Evolutionary conservation across 2,113 vertebrate genomes (phyloP).

Genomic region (Ploceus nigricollis): DNA sequence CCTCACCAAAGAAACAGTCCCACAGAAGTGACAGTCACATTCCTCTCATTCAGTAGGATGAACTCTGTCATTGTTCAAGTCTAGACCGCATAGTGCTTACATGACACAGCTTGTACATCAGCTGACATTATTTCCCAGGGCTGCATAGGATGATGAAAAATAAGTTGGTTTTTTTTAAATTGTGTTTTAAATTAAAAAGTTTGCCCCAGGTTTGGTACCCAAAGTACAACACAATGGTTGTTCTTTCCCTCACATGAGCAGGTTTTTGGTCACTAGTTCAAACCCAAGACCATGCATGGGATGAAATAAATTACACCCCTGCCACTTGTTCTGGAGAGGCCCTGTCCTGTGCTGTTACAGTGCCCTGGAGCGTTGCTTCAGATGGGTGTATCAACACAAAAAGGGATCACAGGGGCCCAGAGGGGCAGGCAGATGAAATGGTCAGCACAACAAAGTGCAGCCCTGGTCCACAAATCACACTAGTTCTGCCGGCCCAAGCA

Average conservation of each 20-base stretch:
- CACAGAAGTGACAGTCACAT: not conserved
- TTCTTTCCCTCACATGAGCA: not conserved
- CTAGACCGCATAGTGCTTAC: not conserved
- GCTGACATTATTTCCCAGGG: not conserved
- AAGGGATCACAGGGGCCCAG: not conserved
- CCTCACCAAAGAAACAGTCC: not conserved
- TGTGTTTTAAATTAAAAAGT: not conserved
- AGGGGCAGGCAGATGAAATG: not conserved
- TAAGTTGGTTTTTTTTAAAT: not conserved
- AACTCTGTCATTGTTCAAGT: not conserved
- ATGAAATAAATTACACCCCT: not conserved
- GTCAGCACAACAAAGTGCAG: accelerated
- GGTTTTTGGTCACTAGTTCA: not conserved
- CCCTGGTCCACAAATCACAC: accelerated
- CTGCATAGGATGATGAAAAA: not conserved
- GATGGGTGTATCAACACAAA: not conserved
- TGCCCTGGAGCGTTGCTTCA: not conserved
- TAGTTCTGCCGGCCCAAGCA: accelerated
- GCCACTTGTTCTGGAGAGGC: not conserved
- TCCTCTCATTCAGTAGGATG: not conserved
- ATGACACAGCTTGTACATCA: not conserved
- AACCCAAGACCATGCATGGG: accelerated
- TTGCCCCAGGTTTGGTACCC: not conserved
- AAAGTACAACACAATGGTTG: not conserved
- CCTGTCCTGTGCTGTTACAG: not conserved